Evolutionary conservation across 2,113 vertebrate species (phyloP).

Genomic region (Lichenostomus cassidix): DNA sequence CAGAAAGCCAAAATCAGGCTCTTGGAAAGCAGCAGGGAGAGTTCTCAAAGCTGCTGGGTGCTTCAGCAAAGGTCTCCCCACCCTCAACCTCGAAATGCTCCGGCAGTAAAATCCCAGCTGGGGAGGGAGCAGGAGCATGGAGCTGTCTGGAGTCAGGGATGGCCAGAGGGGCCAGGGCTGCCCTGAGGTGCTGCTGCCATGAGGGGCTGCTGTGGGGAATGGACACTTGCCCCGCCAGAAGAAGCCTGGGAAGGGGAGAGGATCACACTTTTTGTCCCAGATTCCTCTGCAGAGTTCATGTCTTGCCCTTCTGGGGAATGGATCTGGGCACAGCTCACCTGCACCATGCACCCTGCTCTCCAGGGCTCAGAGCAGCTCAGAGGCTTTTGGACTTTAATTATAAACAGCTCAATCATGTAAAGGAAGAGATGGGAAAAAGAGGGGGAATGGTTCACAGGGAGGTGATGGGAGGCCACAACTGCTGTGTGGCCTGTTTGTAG

Average conservation of each 20-base stretch:
- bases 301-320: not conserved
- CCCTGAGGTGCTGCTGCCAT: not conserved
- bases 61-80: not conserved
- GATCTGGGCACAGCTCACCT: not conserved
- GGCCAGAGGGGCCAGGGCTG: not conserved
- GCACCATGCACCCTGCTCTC: not conserved
- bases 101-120: not conserved
- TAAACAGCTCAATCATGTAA: not conserved
- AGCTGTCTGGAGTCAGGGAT: not conserved
- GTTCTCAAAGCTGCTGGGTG: not conserved
- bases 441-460: not conserved
- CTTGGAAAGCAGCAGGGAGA: slow-evolving; percentile 10
- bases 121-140: not conserved
- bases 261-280: not conserved
- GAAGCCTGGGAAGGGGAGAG: not conserved
- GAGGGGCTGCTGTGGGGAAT: not conserved
- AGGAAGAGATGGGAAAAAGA: not conserved
- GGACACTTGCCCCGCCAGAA: not conserved
- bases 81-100: accelerated
- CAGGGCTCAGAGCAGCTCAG: not conserved
- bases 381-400: not conserved
- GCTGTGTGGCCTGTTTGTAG: not conserved
- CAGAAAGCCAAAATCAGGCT: slow-evolving; percentile 20
- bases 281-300: not conserved
- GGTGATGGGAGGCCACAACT: not conserved